Evolutionary conservation across 2,113 vertebrate species (phyloP).

Genomic region (Leucoraja erinaceus): DNA sequence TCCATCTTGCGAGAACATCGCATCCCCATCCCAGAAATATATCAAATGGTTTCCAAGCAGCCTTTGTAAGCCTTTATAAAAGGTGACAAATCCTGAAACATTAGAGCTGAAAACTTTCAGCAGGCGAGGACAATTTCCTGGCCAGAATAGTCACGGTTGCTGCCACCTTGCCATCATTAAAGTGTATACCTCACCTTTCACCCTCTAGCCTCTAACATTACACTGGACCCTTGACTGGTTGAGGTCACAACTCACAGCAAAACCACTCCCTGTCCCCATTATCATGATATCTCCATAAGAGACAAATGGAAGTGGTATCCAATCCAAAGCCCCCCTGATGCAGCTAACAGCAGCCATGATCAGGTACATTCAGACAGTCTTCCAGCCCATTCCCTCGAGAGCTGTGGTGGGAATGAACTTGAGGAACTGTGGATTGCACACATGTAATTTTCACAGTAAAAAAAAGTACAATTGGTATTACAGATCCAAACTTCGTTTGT

Average conservation of each 20-base stretch:
- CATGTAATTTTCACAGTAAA: neutral
- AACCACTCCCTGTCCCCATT: neutral
- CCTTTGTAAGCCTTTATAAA: neutral
- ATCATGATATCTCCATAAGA: neutral
- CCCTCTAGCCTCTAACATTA: too few species aligned
- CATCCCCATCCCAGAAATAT: neutral
- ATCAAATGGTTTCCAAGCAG: neutral
- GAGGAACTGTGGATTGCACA: neutral
- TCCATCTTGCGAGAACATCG: neutral
- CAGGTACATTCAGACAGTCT: neutral
- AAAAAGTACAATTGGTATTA: neutral
- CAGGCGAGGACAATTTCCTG: neutral
- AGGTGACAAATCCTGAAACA: neutral
- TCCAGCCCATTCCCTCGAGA: neutral
- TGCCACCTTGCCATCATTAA: neutral
- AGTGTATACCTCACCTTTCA: neutral
- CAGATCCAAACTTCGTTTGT: neutral
- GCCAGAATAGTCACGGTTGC: neutral
- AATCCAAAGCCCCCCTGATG: neutral
- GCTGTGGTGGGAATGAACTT: neutral
- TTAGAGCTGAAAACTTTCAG: neutral
- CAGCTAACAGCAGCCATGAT: neutral
- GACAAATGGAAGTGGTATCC: neutral
- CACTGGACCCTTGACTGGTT: neutral
- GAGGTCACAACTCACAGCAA: neutral